Conservation (phyloP, 2,113 vertebrate genomes). For the human region DNA sequence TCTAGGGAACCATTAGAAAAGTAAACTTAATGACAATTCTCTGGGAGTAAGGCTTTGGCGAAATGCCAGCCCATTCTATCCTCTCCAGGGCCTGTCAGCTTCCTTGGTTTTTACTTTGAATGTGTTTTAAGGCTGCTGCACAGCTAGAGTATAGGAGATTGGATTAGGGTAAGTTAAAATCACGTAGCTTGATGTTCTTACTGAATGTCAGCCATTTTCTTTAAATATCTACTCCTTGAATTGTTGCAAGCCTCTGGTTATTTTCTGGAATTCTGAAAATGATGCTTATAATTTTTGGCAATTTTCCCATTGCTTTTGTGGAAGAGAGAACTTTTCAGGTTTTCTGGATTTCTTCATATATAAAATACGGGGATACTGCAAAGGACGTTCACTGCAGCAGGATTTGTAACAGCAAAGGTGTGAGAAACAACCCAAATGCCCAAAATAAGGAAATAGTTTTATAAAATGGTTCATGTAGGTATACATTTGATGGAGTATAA, state of each 20-base stretch:
- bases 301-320: constrained; percentile 32
- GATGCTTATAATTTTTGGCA: not conserved
- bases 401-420: not conserved
- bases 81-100: not conserved
- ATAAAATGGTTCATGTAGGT: not conserved
- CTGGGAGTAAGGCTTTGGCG: not conserved
- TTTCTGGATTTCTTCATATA: not conserved
- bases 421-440: not conserved
- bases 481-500: not conserved
- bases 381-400: not conserved
- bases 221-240: not conserved
- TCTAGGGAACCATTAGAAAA: not conserved
- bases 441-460: not conserved
- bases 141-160: not conserved
- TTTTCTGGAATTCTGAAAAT: constrained; percentile 18
- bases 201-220: not conserved
- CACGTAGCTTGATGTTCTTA: not conserved
- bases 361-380: not conserved
- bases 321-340: not conserved
- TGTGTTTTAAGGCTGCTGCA: not conserved
- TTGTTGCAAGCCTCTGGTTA: not conserved
- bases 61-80: not conserved
- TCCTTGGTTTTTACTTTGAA: not conserved
- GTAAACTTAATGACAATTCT: not conserved
- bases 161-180: not conserved